A percentile compares a stretch with the other conserved stretches of the same genome.
These are phyloP conservation scores for Liparis tanakae DNA, from an alignment of 2,797 vertebrate species.

Conservation along the genomic window DNA sequence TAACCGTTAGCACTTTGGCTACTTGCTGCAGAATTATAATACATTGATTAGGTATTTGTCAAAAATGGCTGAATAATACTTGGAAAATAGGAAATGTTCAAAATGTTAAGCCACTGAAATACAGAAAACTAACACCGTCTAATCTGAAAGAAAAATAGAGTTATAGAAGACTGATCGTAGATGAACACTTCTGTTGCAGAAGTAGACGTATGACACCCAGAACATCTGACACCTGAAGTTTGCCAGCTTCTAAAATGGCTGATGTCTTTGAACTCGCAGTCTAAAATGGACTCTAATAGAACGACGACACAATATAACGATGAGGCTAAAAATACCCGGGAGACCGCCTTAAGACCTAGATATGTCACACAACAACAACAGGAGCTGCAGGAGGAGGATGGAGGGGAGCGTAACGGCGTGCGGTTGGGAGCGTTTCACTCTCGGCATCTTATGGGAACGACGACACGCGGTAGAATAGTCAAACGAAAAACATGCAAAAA, in stretches of 20 bases:
- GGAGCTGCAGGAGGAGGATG: constrained; percentile 35
- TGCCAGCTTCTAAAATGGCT: constrained; percentile 68
- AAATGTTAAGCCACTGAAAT: not conserved
- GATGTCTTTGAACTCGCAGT: constrained; percentile 63
- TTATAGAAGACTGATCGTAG: constrained; percentile 34
- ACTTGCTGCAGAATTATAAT: constrained; percentile 20
- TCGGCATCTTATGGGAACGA: constrained; percentile 8
- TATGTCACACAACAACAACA: constrained; percentile 67
- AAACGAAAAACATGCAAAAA: constrained; percentile 1
- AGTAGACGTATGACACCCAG: constrained; percentile 49
- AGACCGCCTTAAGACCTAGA: constrained; percentile 71
- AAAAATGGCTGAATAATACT: constrained; percentile 31
- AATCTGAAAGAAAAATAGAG: constrained; percentile 27
- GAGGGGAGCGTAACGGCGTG: constrained; percentile 27
- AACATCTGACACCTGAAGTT: constrained; percentile 63
- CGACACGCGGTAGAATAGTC: not conserved
- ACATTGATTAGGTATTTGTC: constrained; percentile 11
- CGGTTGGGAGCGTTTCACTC: constrained; percentile 22
- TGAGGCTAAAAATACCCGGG: constrained; percentile 67
- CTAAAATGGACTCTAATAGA: constrained; percentile 74
- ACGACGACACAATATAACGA: constrained; percentile 56
- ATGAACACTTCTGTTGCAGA: constrained; percentile 31
- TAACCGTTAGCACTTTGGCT: constrained; percentile 39
- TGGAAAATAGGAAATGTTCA: not conserved
- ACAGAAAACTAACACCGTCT: constrained; percentile 18